These are phyloP conservation scores for Acrobasis suavella DNA, from an alignment of 2,888 invertebrate species.

Conservation along the genomic window DNA sequence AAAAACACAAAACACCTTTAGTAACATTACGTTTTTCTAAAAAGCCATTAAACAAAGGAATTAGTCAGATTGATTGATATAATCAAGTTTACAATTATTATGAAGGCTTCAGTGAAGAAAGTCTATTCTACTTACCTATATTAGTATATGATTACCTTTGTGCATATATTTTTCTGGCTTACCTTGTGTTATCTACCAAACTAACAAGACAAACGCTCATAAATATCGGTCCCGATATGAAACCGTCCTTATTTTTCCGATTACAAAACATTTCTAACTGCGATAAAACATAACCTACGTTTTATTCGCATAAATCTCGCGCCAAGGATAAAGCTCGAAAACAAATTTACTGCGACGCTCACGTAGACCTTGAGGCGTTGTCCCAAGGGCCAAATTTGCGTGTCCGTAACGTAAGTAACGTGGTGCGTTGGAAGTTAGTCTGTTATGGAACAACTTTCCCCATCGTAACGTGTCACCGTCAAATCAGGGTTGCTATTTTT, in stretches of 20 bases:
- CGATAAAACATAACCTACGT: slow-evolving; percentile 51
- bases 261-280: slow-evolving; percentile 39
- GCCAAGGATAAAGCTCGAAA: slow-evolving; percentile 46
- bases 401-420: slow-evolving; percentile 35
- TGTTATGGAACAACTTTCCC: slow-evolving; percentile 69
- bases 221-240: slow-evolving; percentile 1
- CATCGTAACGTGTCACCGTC: slow-evolving; percentile 61
- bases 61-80: too few species aligned
- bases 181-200: neutral
- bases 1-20: too few species aligned
- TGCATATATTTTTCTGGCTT: too few species aligned
- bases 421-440: slow-evolving; percentile 48
- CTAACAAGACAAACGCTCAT: neutral
- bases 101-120: too few species aligned
- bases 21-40: too few species aligned
- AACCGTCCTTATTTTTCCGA: slow-evolving; percentile 26
- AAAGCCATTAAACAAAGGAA: too few species aligned
- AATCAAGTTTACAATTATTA: too few species aligned
- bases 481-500: slow-evolving; percentile 24
- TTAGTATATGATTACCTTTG: too few species aligned
- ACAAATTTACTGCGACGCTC: slow-evolving; percentile 33
- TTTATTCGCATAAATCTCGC: slow-evolving; percentile 58
- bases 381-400: slow-evolving; percentile 43
- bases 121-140: too few species aligned
- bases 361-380: slow-evolving; percentile 35